phyloP scores from a whole-genome alignment of 2,113 vertebrate genomes.

The Anoura caudifer region DNA sequence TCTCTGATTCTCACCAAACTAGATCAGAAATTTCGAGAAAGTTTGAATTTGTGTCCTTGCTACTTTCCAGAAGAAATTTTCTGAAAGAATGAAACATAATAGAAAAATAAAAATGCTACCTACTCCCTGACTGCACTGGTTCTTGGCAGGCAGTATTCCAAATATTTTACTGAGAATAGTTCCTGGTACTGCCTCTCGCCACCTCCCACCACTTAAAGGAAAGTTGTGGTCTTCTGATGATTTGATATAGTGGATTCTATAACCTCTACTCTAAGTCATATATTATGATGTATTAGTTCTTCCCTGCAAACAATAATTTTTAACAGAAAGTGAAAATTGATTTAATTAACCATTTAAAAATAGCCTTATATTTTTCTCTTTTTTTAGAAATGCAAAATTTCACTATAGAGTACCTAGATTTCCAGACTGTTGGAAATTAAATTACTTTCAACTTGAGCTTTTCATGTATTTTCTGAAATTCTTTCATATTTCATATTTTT shows the following conservation, averaged over 20 bases:
- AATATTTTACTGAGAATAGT: neutral
- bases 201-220: neutral
- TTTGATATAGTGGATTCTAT: neutral
- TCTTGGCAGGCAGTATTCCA: neutral
- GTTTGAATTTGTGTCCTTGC: neutral
- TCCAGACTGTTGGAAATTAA: neutral
- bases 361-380: neutral
- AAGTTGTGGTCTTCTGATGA: neutral
- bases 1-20: neutral
- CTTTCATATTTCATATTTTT: neutral
- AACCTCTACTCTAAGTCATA: neutral
- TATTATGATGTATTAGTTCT: neutral
- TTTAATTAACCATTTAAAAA: neutral
- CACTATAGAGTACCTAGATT: neutral
- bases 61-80: neutral
- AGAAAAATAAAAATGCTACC: neutral
- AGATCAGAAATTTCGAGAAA: neutral
- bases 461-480: neutral
- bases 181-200: neutral
- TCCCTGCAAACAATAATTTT: neutral
- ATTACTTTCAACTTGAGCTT: neutral
- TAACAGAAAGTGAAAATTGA: neutral
- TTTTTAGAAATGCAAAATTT: neutral
- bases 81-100: neutral
- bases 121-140: neutral